Percentiles rank a stretch among this genome's conserved stretches.
phyloP scores from a whole-genome alignment of 2,113 vertebrate species.

The Hippolais icterina region DNA sequence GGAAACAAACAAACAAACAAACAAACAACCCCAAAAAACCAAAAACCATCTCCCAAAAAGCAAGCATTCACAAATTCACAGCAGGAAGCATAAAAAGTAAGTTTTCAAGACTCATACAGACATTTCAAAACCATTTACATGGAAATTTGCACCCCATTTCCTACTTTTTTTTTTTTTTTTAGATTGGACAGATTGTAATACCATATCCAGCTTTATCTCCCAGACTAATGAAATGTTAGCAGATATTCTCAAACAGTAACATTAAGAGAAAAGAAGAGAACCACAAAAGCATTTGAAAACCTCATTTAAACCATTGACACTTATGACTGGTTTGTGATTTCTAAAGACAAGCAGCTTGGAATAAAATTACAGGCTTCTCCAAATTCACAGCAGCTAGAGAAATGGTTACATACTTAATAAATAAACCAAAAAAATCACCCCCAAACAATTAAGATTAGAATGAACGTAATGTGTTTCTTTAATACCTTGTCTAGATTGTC shows the following conservation, averaged over 20 bases:
- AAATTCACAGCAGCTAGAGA: background rate
- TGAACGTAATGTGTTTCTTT: background rate
- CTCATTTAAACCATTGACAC: background rate
- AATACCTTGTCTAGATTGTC: constrained; percentile 88
- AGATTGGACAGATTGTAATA: background rate
- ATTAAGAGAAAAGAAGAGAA: background rate
- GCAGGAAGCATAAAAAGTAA: background rate
- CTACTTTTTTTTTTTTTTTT: background rate
- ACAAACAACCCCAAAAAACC: background rate
- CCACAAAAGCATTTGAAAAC: background rate
- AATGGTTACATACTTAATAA: background rate
- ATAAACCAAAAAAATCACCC: background rate
- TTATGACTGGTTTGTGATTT: background rate
- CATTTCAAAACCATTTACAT: background rate
- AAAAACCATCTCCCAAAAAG: background rate
- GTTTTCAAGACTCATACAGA: background rate
- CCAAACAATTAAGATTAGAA: background rate
- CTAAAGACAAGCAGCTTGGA: background rate
- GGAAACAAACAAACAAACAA: too few species aligned
- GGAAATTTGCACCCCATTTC: background rate
- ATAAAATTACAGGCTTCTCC: background rate
- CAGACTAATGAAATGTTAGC: background rate
- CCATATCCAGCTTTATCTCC: background rate
- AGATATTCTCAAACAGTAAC: background rate
- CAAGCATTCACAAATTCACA: background rate